Conservation (phyloP, 1,140 invertebrate species). For the Adelges cooleyi region DNA sequence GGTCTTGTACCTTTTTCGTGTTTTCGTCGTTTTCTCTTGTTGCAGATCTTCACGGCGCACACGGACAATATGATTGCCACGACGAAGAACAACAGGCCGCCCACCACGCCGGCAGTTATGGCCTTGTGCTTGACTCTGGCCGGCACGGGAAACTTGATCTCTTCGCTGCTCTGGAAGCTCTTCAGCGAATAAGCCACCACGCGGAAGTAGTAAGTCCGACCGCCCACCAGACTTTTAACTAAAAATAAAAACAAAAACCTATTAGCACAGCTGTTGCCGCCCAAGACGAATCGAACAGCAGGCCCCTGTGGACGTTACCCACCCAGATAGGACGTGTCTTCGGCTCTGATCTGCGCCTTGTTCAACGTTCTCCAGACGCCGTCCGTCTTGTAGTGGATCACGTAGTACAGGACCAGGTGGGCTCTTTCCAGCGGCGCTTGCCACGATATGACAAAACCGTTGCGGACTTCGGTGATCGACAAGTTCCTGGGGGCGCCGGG, state of each 20-base stretch:
- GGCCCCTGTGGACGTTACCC: constrained; percentile 32
- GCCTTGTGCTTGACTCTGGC: constrained; percentile 82
- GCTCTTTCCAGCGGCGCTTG: constrained; percentile 64
- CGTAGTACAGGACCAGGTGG: constrained; percentile 76
- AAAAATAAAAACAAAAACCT: constrained; percentile 15
- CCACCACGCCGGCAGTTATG: constrained; percentile 84
- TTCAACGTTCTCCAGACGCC: constrained; percentile 76
- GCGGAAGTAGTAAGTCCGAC: constrained; percentile 79
- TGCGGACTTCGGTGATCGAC: constrained; percentile 70
- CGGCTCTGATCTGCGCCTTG: constrained; percentile 71
- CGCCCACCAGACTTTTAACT: constrained; percentile 84
- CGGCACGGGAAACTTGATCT: constrained; percentile 75
- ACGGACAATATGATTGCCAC: constrained; percentile 90
- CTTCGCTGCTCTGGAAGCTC: constrained; percentile 69
- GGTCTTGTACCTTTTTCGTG: constrained; percentile 88
- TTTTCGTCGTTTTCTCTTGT: constrained; percentile 88
- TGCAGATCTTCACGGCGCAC: constrained; percentile 93
- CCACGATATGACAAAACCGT: constrained; percentile 82
- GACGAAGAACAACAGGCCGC: constrained; percentile 90
- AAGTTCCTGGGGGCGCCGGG: constrained; percentile 77
- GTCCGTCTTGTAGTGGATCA: constrained; percentile 79
- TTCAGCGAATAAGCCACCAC: constrained; percentile 73
- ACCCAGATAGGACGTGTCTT: constrained; percentile 78
- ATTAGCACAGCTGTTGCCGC: not conserved
- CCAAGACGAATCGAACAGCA: not conserved